These are phyloP conservation scores for Drosophila novamexicana DNA, from an alignment of 1,140 invertebrate genomes.

Conservation along the genomic window DNA sequence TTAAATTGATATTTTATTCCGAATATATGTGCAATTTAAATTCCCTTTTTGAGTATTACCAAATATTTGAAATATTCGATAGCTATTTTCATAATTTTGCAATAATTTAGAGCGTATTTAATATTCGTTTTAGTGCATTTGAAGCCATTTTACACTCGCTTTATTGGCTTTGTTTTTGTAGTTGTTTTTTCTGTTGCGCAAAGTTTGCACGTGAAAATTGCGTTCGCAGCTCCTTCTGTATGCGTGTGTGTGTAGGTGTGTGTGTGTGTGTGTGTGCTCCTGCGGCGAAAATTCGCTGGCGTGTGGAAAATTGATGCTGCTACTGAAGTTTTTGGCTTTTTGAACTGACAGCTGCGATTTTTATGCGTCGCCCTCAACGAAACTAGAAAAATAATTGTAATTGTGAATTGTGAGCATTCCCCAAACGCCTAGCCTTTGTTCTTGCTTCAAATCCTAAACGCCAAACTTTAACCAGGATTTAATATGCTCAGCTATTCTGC, in stretches of 20 bases:
- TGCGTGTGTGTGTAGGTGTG: slow-evolving; percentile 22
- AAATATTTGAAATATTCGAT: neutral
- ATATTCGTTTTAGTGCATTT: slow-evolving; percentile 40
- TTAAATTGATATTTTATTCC: neutral
- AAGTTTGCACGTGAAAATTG: slow-evolving; percentile 80
- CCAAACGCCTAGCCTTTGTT: too few species aligned
- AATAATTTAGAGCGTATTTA: slow-evolving; percentile 30
- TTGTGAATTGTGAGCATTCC: slow-evolving; percentile 59
- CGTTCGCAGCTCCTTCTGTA: slow-evolving; percentile 65
- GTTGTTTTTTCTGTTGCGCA: slow-evolving; percentile 26
- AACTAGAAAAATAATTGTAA: slow-evolving; percentile 79
- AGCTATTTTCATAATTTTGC: neutral
- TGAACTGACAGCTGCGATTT: slow-evolving; percentile 81
- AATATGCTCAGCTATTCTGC: neutral
- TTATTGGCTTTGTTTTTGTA: slow-evolving; percentile 63
- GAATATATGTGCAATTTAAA: neutral
- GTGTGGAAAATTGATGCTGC: slow-evolving; percentile 77
- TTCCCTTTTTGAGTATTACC: neutral
- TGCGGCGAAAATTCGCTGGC: slow-evolving; percentile 58
- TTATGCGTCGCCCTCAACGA: slow-evolving; percentile 57
- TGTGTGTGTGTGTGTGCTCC: slow-evolving; percentile 12
- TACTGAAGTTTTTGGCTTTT: slow-evolving; percentile 81
- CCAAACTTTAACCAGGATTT: slow-evolving; percentile 27
- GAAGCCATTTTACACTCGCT: slow-evolving; percentile 45
- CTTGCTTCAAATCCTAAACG: neutral